Base-by-base conservation (phyloP, 2,797 vertebrate genomes). In the Poeciliopsis gracilis region DNA sequence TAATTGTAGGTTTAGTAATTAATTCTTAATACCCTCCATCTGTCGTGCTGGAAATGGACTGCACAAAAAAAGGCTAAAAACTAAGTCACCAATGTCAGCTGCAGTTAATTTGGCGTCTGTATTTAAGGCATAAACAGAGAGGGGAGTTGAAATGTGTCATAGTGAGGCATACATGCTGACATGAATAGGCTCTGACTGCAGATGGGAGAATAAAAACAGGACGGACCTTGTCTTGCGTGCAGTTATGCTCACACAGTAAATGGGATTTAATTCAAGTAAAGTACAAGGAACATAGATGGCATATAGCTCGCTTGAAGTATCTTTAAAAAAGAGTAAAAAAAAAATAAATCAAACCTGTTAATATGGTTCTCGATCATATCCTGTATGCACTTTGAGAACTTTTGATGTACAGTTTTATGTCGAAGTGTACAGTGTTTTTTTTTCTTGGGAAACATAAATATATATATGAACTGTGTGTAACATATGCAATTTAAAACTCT, bases 1-100 rank as follows among this genome's bases (percentile, higher is more conserved):
- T 86, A 87, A 92, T 90, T 92, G 87, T 69, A 57, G 75, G 25
- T 84, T 74, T 75, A 79, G 80, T 91, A 86, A 91, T 91, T 88
- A 87, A 88, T 91, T 91, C 76, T 84, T 92, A 86, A 93, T 86
- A 78, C 70, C 53, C 79, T 78, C 81, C 53, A 71, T 91, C 89
- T 86, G 88, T 88, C 36, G 59, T 84, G 73, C 51, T 80, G 87
- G 73, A 80, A 76, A 89, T 77, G 55, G 45, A 71, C 70, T 77
- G 69, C 80, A 80, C 18, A 12, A 84, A 82, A 86, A 89, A 77
- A 78, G 81, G 71, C 81, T 70, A 79, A 76, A 89, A 84, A 79
- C 69, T 36, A 85, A 85, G 75, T 77, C 83, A 80, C 75, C 79
- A 55, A 85, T 85, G 88, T 87, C 87, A 84, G 75, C 78, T 71